These are phyloP conservation scores for Pycnonotus jocosus DNA, from an alignment of 2,113 vertebrate genomes.

Conservation along the genomic window DNA sequence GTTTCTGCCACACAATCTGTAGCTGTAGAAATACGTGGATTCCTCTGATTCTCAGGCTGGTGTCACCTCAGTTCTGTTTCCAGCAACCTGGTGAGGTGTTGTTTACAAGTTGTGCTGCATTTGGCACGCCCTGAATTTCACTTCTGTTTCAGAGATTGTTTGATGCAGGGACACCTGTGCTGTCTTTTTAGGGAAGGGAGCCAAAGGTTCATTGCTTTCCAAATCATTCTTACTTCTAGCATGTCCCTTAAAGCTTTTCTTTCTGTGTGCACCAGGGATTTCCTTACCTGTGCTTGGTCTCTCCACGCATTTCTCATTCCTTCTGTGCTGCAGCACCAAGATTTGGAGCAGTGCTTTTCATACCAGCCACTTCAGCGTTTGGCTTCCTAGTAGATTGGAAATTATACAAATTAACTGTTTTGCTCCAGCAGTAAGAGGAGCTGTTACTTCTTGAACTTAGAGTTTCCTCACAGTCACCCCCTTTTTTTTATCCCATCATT, in stretches of 20 bases:
- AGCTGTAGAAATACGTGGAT: accelerated
- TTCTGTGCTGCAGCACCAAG: not conserved
- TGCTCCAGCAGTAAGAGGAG: not conserved
- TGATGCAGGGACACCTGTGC: not conserved
- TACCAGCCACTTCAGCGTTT: not conserved
- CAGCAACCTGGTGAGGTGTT: accelerated
- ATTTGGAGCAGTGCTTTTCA: not conserved
- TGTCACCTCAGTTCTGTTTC: not conserved
- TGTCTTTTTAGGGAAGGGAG: not conserved
- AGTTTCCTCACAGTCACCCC: not conserved
- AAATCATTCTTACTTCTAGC: not conserved
- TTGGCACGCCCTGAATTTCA: not conserved
- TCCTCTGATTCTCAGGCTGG: not conserved
- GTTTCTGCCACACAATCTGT: not conserved
- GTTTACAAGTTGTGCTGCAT: accelerated
- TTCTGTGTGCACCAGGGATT: not conserved
- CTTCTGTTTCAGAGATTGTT: not conserved
- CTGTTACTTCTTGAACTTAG: not conserved
- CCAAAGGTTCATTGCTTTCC: not conserved
- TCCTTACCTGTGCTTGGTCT: not conserved
- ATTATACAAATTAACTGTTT: not conserved
- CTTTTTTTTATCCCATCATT: accelerated
- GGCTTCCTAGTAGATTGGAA: not conserved
- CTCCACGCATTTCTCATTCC: not conserved
- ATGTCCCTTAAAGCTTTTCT: not conserved